These are phyloP conservation scores for Tyto alba DNA, from an alignment of 2,113 vertebrate genomes.

Conservation along the genomic window DNA sequence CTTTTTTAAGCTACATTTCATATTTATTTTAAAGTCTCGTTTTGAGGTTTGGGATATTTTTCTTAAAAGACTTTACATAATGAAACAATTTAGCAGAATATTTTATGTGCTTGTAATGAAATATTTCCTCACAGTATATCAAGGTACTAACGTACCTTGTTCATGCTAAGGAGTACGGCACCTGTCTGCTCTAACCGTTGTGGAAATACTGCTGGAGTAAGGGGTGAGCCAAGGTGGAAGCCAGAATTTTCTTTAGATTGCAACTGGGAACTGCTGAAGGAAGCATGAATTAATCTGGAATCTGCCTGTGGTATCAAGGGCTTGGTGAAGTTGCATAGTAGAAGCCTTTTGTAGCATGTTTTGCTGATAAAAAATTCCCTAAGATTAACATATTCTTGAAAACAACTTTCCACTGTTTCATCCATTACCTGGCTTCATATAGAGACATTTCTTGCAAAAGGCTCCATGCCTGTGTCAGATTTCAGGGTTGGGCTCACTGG, in stretches of 20 bases:
- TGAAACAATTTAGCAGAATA: neutral
- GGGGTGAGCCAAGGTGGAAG: neutral
- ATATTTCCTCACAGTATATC: neutral
- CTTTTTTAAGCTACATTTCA: neutral
- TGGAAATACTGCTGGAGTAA: neutral
- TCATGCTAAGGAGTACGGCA: neutral
- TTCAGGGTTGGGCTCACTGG: neutral
- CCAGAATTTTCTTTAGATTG: neutral
- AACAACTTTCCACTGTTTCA: neutral
- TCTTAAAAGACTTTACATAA: neutral
- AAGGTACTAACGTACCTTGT: neutral
- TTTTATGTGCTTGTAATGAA: neutral
- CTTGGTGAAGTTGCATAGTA: neutral
- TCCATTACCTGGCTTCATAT: neutral
- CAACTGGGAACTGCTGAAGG: neutral
- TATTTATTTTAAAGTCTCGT: slow-evolving; percentile 1
- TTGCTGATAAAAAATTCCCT: neutral
- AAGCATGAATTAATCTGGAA: neutral
- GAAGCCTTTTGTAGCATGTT: neutral
- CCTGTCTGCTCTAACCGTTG: neutral
- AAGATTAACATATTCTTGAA: neutral
- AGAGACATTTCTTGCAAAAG: neutral
- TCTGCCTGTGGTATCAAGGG: neutral
- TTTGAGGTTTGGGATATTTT: neutral
- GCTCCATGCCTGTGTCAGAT: neutral